phyloP scores from a whole-genome alignment of 1,140 invertebrate genomes.

The Caenorhabditis latens region DNA sequence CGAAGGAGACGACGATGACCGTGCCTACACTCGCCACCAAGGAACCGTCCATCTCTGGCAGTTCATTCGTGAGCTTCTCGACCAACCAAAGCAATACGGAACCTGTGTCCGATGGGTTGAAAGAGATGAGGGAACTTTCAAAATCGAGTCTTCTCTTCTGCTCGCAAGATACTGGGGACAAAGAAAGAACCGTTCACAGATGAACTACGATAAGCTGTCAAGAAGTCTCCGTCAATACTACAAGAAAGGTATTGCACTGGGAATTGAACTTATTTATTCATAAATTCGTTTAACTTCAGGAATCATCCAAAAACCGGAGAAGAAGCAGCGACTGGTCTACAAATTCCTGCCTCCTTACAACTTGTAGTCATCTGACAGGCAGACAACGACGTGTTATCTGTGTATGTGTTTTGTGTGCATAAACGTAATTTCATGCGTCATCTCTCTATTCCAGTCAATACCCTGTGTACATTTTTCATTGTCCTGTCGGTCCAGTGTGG shows the following conservation, averaged over 20 bases:
- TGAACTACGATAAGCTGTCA: slow-evolving; percentile 99
- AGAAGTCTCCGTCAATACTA: slow-evolving; percentile 98
- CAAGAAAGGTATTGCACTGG: slow-evolving; percentile 86
- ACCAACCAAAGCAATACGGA: slow-evolving; percentile 87
- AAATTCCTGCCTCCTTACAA: slow-evolving; percentile 84
- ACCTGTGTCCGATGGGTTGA: slow-evolving; percentile 97
- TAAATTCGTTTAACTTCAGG: slow-evolving; percentile 79
- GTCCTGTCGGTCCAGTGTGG: slow-evolving; percentile 57
- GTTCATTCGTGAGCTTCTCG: slow-evolving; percentile 94
- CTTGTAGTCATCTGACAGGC: slow-evolving; percentile 53
- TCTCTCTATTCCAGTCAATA: slow-evolving; percentile 28
- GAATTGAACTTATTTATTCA: neutral
- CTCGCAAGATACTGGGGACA: slow-evolving; percentile 96
- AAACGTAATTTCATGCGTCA: neutral
- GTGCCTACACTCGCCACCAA: slow-evolving; percentile 58
- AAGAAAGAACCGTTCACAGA: slow-evolving; percentile 95
- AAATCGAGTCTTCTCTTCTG: slow-evolving; percentile 96
- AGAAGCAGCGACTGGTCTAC: slow-evolving; percentile 96
- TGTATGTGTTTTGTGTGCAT: slow-evolving; percentile 24
- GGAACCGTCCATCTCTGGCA: slow-evolving; percentile 97
- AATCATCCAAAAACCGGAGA: slow-evolving; percentile 99
- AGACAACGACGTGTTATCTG: slow-evolving; percentile 45
- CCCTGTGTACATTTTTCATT: slow-evolving; percentile 35
- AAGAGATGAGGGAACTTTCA: slow-evolving; percentile 93
- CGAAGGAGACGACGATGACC: slow-evolving; percentile 57